Evolutionary conservation across 2,797 vertebrate genomes (phyloP).

Genomic region (Dicrostonyx torquatus): DNA sequence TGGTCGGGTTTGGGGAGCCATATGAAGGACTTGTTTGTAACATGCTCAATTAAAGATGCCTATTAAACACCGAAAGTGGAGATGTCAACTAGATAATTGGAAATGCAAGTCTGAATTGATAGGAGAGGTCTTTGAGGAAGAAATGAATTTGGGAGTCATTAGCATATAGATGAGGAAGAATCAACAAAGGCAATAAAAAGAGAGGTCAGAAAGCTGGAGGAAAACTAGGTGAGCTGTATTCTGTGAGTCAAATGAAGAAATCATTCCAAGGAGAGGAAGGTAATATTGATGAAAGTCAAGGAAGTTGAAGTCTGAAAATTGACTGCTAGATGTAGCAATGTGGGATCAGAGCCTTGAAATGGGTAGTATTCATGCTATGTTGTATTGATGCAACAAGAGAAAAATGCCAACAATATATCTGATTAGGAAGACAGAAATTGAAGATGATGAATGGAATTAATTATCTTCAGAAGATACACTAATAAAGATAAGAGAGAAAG

Average conservation of each 20-base stretch:
- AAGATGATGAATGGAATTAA: neutral
- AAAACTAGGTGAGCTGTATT: conserved; percentile 13
- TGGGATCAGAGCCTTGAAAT: neutral
- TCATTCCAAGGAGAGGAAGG: neutral
- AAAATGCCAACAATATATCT: neutral
- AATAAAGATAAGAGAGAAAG: neutral
- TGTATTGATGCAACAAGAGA: neutral
- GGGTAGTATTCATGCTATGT: neutral
- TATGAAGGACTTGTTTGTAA: conserved; percentile 39
- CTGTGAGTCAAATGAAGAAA: neutral
- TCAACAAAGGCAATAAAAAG: conserved; percentile 60
- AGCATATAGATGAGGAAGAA: conserved; percentile 76
- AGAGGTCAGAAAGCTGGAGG: conserved; percentile 39
- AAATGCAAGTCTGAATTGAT: conserved; percentile 66
- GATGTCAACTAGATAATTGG: conserved; percentile 72
- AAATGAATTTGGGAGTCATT: conserved; percentile 73
- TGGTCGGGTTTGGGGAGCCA: neutral
- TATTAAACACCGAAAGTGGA: conserved; percentile 66
- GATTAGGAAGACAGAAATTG: neutral
- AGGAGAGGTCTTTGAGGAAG: conserved; percentile 60
- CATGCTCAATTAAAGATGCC: conserved; percentile 59
- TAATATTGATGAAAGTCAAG: conserved; percentile 2
- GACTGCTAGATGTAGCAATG: neutral
- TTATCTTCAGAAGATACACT: neutral
- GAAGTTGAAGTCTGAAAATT: neutral